Evolutionary conservation across 2,797 vertebrate genomes (phyloP), one percentile per base, ranked within the genome.

Genomic region (Tangara arthus): DNA sequence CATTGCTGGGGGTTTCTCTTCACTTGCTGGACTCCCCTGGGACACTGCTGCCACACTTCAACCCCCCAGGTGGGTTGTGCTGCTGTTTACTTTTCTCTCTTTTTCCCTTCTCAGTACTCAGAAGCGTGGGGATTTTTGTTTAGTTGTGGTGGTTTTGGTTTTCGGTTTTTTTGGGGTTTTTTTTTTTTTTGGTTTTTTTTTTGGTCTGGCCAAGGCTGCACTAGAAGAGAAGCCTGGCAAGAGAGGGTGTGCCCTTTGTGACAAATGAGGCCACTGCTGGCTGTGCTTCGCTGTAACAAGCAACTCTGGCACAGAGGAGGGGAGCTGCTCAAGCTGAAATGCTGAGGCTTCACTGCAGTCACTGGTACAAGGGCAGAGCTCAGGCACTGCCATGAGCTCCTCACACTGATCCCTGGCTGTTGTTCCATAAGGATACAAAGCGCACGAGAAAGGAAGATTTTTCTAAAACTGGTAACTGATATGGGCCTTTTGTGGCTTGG

Each of bases 61-160:
- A 4, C 12, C 44, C 21, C 11, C 50, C 32, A 16, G 8, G 4
- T 49, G 65, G 15, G 24, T 8, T 78, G 75, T 75, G 21, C 57
- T 34, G 28, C 12, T 61, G 4, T 8, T 23, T 8, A 1, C 1
- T 42, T 41, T 39, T 66, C 19, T 60, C 30, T 75, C 24, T 41
- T 44, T 4, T 4, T 1, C 8, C 8, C 5, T 47, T 21, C 6
- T 5, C 11, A 13, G 0, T 8, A 28, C 10, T 4, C 1, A 39
- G 21, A 28, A 15, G 7, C 0, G 0, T 39, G 6, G 6, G 17
- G 35, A 7, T 30, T 18, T 4, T 26, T 39, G 15, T 12, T 37
- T 39, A 26, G 26, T 59, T 27, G 56, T 57, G n/a, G 23, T 19
- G 16, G 4, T 19, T 18, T 12, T 32, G 28, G 8, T 14, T 24